Conservation (phyloP, 1,140 invertebrate species). For the Asbolus verrucosus region DNA sequence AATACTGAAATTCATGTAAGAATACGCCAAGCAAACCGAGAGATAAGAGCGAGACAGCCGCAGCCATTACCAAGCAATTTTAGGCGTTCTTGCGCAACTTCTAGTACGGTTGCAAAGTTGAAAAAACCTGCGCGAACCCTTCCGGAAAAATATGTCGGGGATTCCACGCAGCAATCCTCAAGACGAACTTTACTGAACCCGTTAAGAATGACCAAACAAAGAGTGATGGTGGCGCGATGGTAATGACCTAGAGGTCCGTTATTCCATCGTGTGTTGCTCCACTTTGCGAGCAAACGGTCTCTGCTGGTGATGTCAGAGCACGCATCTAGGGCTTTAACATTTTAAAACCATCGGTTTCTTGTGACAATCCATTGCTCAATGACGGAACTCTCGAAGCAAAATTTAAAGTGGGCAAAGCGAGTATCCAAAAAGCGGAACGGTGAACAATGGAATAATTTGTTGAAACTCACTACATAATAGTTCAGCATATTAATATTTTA, state of each 20-base stretch:
- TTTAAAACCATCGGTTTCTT: too few relatives aligned
- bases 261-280: slow-evolving; percentile 47
- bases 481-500: too few relatives aligned
- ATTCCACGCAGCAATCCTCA: neutral
- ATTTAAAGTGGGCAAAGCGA: slow-evolving; percentile 32
- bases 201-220: slow-evolving; percentile 31
- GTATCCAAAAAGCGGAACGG: slow-evolving; percentile 39
- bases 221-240: slow-evolving; percentile 20
- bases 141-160: slow-evolving; percentile 18
- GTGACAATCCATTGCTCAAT: slow-evolving; percentile 16
- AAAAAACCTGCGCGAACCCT: too few relatives aligned
- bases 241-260: slow-evolving; percentile 50
- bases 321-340: too few relatives aligned
- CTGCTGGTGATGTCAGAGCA: too few relatives aligned
- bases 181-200: slow-evolving; percentile 26
- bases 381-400: slow-evolving; percentile 22
- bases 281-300: slow-evolving; percentile 45
- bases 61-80: too few relatives aligned
- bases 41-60: too few relatives aligned
- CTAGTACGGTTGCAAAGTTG: too few relatives aligned
- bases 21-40: too few relatives aligned
- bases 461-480: too few relatives aligned
- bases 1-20: too few relatives aligned
- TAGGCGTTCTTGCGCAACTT: too few relatives aligned
- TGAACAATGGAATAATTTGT: slow-evolving; percentile 42